These are phyloP conservation scores for Acrossocheilus wenchowensis DNA, from an alignment of 2,797 vertebrate genomes.

Conservation along the genomic window DNA sequence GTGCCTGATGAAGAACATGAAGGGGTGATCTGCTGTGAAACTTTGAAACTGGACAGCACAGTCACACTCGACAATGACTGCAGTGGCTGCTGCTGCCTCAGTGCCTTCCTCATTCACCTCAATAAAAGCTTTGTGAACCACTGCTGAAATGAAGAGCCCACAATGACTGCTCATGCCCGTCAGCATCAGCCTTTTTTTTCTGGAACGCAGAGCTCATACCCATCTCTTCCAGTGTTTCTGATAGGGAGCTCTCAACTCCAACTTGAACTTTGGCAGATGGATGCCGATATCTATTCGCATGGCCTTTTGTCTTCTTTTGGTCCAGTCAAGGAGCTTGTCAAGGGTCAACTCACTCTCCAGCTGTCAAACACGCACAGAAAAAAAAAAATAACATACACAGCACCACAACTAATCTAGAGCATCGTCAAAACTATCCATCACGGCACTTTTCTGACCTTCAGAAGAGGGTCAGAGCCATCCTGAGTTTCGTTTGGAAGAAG, in stretches of 20 bases:
- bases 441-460: constrained; percentile 73
- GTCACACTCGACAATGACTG: constrained; percentile 43
- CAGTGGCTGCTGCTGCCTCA: constrained; percentile 90
- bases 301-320: constrained; percentile 70
- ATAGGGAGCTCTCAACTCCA: constrained; percentile 87
- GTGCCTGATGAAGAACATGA: constrained; percentile 91
- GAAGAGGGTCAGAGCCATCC: constrained; percentile 76
- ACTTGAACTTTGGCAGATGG: constrained; percentile 88
- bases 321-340: constrained; percentile 87
- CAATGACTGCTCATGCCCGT: constrained; percentile 83
- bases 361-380: constrained; percentile 73
- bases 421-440: neutral
- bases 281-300: constrained; percentile 72
- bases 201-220: constrained; percentile 86
- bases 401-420: neutral
- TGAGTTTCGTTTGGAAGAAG: constrained; percentile 81
- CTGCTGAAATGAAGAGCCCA: constrained; percentile 85
- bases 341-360: constrained; percentile 83
- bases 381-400: neutral
- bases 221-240: constrained; percentile 75
- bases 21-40: constrained; percentile 89
- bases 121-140: constrained; percentile 90
- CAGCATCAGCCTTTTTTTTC: constrained; percentile 79
- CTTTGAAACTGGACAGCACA: constrained; percentile 37
- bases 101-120: constrained; percentile 97